phyloP scores from a whole-genome alignment of 2,888 invertebrate genomes.

The Tricholauxania praeusta region DNA sequence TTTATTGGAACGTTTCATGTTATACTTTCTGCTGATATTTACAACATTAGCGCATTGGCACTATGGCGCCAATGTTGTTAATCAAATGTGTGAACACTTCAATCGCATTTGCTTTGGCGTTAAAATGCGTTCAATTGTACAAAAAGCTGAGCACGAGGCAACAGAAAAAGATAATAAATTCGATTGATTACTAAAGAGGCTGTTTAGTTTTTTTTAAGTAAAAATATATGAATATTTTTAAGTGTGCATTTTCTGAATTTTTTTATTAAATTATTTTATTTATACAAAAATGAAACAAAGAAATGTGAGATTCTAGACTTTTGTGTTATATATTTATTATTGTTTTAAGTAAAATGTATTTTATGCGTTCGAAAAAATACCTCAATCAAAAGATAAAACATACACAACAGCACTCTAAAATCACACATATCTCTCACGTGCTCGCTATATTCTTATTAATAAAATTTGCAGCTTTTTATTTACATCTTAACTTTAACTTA shows the following conservation, averaged over 20 bases:
- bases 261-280: no score
- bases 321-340: conserved; percentile 12
- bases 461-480: conserved; percentile 10
- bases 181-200: conserved; percentile 42
- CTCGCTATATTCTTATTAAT: conserved; percentile 8
- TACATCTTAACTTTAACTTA: not conserved
- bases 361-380: conserved; percentile 23
- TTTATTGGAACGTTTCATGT: conserved; percentile 75
- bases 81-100: conserved; percentile 95
- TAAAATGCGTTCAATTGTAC: conserved; percentile 43
- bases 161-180: conserved; percentile 5
- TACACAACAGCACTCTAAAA: conserved; percentile 16
- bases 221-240: conserved; percentile 9
- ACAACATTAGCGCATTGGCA: conserved; percentile 86
- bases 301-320: not conserved
- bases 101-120: conserved; percentile 85
- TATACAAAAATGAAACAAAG: no score
- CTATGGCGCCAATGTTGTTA: conserved; percentile 94
- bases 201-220: conserved; percentile 43
- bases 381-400: conserved; percentile 20
- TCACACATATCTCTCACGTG: conserved; percentile 6
- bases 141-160: conserved; percentile 12
- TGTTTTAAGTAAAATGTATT: conserved; percentile 7
- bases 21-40: conserved; percentile 79
- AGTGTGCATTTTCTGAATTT: conserved; percentile 10